Evolutionary conservation across 2,888 invertebrate species (phyloP).

Genomic region (Cylloceria caligata): DNA sequence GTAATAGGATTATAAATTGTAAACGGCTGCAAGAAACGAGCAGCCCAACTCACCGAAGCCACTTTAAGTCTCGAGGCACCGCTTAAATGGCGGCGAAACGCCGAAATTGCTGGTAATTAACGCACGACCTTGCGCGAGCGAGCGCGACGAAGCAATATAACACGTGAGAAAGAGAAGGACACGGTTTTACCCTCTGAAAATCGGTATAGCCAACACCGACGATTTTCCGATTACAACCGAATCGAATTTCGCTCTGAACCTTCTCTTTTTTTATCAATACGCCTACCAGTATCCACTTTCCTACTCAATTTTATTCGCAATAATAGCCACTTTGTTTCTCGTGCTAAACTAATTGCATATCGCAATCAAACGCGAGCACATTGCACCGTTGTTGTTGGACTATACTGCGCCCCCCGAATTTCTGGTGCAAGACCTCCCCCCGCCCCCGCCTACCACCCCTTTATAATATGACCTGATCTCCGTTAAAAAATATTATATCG

Average conservation of each 20-base stretch:
- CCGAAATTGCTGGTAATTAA: conserved; percentile 66
- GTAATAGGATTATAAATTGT: conserved; percentile 77
- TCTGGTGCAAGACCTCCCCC: conserved; percentile 5
- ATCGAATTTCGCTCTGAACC: conserved; percentile 20
- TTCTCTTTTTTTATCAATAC: background rate
- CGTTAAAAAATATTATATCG: conserved; percentile 36
- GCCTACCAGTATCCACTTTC: background rate
- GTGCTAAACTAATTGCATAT: conserved; percentile 38
- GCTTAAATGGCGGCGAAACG: conserved; percentile 54
- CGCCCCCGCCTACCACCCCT: background rate
- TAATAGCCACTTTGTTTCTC: conserved; percentile 30
- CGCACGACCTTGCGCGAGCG: conserved; percentile 12
- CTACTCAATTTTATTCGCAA: conserved; percentile 27
- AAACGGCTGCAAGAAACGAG: conserved; percentile 74
- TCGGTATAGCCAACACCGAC: background rate
- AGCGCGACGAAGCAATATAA: background rate
- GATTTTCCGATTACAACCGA: conserved; percentile 31
- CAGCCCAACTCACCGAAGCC: conserved; percentile 50
- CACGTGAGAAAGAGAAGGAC: background rate
- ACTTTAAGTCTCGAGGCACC: conserved; percentile 52
- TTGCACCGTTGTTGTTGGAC: conserved; percentile 1
- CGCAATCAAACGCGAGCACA: conserved; percentile 35
- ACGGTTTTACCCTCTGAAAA: background rate
- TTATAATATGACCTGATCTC: background rate
- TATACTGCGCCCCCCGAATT: background rate